These are phyloP conservation scores for Harpagoxenus sublaevis DNA, from an alignment of 2,888 invertebrate species.

Conservation along the genomic window DNA sequence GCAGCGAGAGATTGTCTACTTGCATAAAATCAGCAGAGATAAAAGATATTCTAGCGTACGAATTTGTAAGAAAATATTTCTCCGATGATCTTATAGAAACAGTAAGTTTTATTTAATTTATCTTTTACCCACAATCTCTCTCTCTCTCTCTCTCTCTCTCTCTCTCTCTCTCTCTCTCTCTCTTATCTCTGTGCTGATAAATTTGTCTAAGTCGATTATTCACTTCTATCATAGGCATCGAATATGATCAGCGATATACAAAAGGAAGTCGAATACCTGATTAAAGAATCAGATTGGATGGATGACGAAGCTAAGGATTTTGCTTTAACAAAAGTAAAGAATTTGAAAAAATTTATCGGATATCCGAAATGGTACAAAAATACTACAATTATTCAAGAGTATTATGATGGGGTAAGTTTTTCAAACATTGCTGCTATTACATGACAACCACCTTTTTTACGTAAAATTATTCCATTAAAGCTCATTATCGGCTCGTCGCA, in stretches of 20 bases:
- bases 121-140: neutral
- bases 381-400: constrained; percentile 86
- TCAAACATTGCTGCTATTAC: neutral
- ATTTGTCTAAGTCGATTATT: neutral
- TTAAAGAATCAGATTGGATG: constrained; percentile 88
- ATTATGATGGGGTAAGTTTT: constrained; percentile 87
- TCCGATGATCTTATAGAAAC: constrained; percentile 43
- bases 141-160: too few species aligned
- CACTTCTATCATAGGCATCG: constrained; percentile 77
- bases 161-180: too few species aligned
- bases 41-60: constrained; percentile 52
- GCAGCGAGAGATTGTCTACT: neutral
- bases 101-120: constrained; percentile 53
- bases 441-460: neutral
- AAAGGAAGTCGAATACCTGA: constrained; percentile 87
- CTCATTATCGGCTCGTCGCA: constrained; percentile 54
- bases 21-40: constrained; percentile 38
- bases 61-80: constrained; percentile 61
- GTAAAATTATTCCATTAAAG: constrained; percentile 39
- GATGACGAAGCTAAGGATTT: constrained; percentile 87
- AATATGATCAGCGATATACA: constrained; percentile 88
- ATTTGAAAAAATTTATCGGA: constrained; percentile 87
- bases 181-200: neutral
- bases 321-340: constrained; percentile 87
- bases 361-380: constrained; percentile 88